Evolutionary conservation across 2,797 vertebrate genomes (phyloP), one percentile per base, ranked within the genome.

Genomic region (Aythya fuligula): DNA sequence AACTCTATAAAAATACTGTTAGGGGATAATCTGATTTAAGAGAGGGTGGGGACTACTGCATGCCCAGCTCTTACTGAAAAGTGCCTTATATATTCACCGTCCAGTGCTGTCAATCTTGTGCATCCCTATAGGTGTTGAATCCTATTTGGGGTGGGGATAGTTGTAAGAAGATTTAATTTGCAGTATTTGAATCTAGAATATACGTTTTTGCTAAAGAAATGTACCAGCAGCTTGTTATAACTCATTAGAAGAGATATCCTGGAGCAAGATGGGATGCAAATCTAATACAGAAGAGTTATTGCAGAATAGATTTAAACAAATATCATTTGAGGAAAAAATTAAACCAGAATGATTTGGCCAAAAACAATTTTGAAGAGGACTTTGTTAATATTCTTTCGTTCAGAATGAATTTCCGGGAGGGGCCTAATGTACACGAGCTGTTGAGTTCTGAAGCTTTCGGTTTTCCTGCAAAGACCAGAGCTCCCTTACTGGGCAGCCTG

Each of bases 11-110:
- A 38, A 49, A 12, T 13, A 8, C 25, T n/a, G 3, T 56, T 47
- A 30, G 58, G 16, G 38, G 20, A 57, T 30, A 70, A 41, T 38
- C 65, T n/a, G 39, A 36, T 32, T 41, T 51, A 51, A 61, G 49
- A 38, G 30, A 65, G 51, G 41, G 38, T 30, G 54, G 17, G 24
- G 22, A 8, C 8, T n/a, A 6, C 53, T 49, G 21, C 38, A 18
- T 11, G 5, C 34, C 5, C 2, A 67, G 16, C 8, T 67, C 18
- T 41, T 21, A 13, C 2, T 38, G 43, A 32, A 45, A 76, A 19
- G 27, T 21, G 38, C 20, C 60, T 85, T 62, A 27, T 19, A 9
- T 9, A 25, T 6, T 1, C 0, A 1, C 61, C 12, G 13, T 13
- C 28, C 51, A 25, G 64, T 30, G 19, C 47, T 53, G 36, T 41